Base-by-base conservation (phyloP, 1,140 invertebrate species). In the Chrysopa pallens region DNA sequence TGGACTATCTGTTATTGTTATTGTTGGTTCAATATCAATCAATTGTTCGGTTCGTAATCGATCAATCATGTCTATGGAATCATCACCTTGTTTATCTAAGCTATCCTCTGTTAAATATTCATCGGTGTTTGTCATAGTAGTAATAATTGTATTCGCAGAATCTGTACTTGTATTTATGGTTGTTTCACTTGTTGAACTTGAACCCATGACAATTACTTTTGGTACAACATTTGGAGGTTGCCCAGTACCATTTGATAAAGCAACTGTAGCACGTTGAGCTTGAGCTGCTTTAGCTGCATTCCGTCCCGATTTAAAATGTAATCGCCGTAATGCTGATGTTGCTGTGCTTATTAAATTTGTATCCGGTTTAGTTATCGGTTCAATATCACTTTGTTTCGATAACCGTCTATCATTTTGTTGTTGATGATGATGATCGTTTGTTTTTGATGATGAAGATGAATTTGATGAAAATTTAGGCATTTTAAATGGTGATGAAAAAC, bases 151-250 rank as follows among this genome's bases (percentile, higher is more conserved):
- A 52, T 80, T 83, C 46, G 80, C 78, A 47, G 80, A 84, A 52
- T 86, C 83, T 1, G 82, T 85, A 58, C 79, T 83, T 15, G 82
- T 86, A 64, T 84, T 84, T 53, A 82, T 80, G 36, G 75, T 84
- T 40, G 74, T 78, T 55, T 84, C 78, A 45, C 80, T 80, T 14
- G 73, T 67, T 11, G 80, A 81, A 48, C 79, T 82, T 50, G 78
- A 80, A 37, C 77, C 78, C 76, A 81, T 79, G 27, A 82, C 72
- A 45, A 83, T 73, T 48, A 84, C 73, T 66, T 82, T 73, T 14
- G 69, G 69, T 17, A 70, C 62, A 6, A 47, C 45, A 23, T 5
- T 23, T 5, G 17, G 17, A 3, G 17, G 17, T 46, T 58, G 55
- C 29, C 43, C 49, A 23, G 11, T 36, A 15, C 39, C 35, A 43